These are phyloP conservation scores for Glyphotaelius pellucidus DNA, from an alignment of 2,888 invertebrate species.

Conservation along the genomic window DNA sequence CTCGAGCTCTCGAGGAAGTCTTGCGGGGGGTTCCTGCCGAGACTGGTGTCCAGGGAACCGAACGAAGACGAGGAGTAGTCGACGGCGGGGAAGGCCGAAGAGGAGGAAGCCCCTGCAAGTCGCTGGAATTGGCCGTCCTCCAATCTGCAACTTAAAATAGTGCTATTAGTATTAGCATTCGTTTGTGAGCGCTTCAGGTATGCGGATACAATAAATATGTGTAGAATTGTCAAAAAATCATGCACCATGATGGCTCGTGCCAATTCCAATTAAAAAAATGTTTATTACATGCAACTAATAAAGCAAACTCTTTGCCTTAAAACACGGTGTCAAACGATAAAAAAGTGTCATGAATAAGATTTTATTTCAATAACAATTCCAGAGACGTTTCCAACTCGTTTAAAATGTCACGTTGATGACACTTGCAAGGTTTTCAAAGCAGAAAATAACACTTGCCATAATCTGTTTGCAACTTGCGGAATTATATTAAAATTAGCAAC, in stretches of 20 bases:
- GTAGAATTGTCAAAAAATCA: not conserved
- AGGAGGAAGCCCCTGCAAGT: constrained; percentile 66
- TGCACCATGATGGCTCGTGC: not conserved
- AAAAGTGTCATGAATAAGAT: not conserved
- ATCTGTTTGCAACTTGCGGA: not conserved
- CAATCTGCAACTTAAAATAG: constrained; percentile 77
- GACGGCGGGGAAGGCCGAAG: constrained; percentile 68
- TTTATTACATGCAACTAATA: not conserved
- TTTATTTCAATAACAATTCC: not conserved
- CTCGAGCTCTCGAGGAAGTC: constrained; percentile 12
- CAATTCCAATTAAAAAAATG: constrained; percentile 30
- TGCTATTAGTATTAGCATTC: constrained; percentile 49
- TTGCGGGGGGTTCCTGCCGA: not conserved
- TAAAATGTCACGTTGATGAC: not conserved
- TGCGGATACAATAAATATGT: constrained; percentile 24
- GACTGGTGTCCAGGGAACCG: constrained; percentile 2
- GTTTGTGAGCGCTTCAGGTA: constrained; percentile 31
- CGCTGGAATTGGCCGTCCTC: constrained; percentile 79
- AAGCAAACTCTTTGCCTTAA: not conserved
- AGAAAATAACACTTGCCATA: not conserved
- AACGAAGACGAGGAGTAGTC: constrained; percentile 14
- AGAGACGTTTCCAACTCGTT: not conserved
- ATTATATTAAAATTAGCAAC: not conserved
- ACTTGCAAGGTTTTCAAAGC: not conserved
- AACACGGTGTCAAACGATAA: not conserved